Base-by-base conservation (phyloP, 1,140 invertebrate genomes). In the Zophobas atratus region DNA sequence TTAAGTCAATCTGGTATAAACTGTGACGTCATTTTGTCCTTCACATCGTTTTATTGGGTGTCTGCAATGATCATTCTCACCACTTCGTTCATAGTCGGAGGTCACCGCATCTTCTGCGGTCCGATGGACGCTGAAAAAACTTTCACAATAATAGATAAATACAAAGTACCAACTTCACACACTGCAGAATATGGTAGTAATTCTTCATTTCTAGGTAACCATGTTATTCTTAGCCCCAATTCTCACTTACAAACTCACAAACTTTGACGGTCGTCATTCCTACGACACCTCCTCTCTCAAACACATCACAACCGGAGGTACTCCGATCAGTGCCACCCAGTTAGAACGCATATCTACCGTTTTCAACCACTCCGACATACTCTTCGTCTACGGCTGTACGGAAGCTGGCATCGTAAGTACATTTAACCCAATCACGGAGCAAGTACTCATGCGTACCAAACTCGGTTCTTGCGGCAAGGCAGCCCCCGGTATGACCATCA, bases 31-130 rank as follows among this genome's bases (percentile, higher is more conserved):
- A 43, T 73, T 36, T 32, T 73, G 1, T 56, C 35, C 32, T 73
- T 73, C 35, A 55, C 71, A 1, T 55, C 71, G n/a, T 73, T 73
- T 43, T 73, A 73, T 55, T 73, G 71, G 71, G 33, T 73, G 0
- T 53, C 48, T n/a, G 71, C 49, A 43, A 6, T 73, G 2, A 33
- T 55, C 34, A 6, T 55, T 1, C 32, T 73, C 2, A 43, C 55
- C 20, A 8, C 20, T 5, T 56, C 49, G 8, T 73, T 36, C 34
- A 56, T 53, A 20, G 32, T 6, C 20, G 71, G 71, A 5, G 49
- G 71, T 55, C 55, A 73, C 8, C n/a, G 71, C 39, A 56, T 73
- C 32, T 55, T 53, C 20, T 53, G 49, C 33, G 36, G 20, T n/a
- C 8, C 35, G n/a, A 56, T 73, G 20, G 71, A 73, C 39, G 49